These are phyloP conservation scores for Salmo trutta DNA, from an alignment of 2,797 vertebrate genomes.

Conservation along the genomic window DNA sequence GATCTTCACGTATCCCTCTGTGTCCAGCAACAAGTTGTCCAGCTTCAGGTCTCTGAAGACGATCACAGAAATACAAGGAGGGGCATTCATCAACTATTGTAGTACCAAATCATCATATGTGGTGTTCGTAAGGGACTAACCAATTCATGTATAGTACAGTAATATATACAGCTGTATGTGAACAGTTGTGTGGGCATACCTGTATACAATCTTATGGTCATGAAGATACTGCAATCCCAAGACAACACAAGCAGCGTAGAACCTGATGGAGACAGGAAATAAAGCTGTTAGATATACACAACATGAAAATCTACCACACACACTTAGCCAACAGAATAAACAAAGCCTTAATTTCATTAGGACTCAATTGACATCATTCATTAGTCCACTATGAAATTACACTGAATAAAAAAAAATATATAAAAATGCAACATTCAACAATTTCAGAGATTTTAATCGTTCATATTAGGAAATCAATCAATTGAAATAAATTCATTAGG, in stretches of 20 bases:
- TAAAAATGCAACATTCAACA: too few species aligned
- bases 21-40: slow-evolving; percentile 87
- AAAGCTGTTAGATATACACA: neutral
- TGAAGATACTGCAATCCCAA: slow-evolving; percentile 88
- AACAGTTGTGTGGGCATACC: slow-evolving; percentile 68
- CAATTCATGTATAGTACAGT: neutral
- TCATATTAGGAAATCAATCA: too few species aligned
- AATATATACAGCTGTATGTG: neutral
- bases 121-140: neutral
- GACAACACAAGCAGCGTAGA: slow-evolving; percentile 89
- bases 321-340: neutral
- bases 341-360: neutral
- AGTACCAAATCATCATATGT: neutral
- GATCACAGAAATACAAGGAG: neutral
- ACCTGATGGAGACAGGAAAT: slow-evolving; percentile 65
- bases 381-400: neutral
- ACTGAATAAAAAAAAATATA: too few species aligned
- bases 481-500: too few species aligned
- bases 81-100: neutral
- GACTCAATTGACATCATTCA: too few species aligned
- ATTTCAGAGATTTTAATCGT: too few species aligned
- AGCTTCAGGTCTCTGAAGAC: slow-evolving; percentile 77
- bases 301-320: neutral
- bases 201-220: slow-evolving; percentile 90
- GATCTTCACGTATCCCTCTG: slow-evolving; percentile 90